Base-by-base conservation (phyloP, 2,797 vertebrate species). In the Enteromius paludinosus region DNA sequence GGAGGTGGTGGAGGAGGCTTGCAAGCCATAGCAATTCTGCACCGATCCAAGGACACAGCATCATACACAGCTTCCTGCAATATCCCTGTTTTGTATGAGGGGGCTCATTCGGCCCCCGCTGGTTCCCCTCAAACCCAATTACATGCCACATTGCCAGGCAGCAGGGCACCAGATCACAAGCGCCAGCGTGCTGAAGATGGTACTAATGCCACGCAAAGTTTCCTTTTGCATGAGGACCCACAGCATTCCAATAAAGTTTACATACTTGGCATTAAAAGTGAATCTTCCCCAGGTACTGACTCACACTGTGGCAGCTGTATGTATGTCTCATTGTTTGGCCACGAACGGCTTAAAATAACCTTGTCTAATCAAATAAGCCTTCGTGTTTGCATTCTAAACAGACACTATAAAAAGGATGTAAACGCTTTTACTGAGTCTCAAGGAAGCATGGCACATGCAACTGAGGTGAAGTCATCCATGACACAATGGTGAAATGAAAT, bases 111-210 rank as follows among this genome's bases (percentile, higher is more conserved):
- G 25, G 68, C 52, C 59, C 68, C 61, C 10, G 30, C 75, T 72
- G 52, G 41, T 59, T 71, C 79, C 71, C 83, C 82, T 84, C 81
- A 83, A 81, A 88, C 79, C 74, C 85, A 83, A 86, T 84, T 87
- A 86, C 74, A 83, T 83, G 87, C 82, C 86, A 86, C 81, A 86
- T 84, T 85, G 78, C 62, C 69, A 81, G 77, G 70, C 86, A 81
- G 80, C 86, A 76, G 81, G 77, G 74, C 86, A 83, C 81, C 75
- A 81, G 64, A 78, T 83, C 80, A 61, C 30, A 49, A 64, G 25
- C 28, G n/a, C 56, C 72, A 74, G 79, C 79, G 45, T 82, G 73
- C 78, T 33, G 61, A 78, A 83, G 68, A 79, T 59, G 65, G 69
- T 59, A 79, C 47, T 33, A 82, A 84, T 66, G 28, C 74, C 56